Evolutionary conservation across 1,140 invertebrate species (phyloP), one percentile per base, ranked within the genome.

Genomic region (Bombus impatiens): DNA sequence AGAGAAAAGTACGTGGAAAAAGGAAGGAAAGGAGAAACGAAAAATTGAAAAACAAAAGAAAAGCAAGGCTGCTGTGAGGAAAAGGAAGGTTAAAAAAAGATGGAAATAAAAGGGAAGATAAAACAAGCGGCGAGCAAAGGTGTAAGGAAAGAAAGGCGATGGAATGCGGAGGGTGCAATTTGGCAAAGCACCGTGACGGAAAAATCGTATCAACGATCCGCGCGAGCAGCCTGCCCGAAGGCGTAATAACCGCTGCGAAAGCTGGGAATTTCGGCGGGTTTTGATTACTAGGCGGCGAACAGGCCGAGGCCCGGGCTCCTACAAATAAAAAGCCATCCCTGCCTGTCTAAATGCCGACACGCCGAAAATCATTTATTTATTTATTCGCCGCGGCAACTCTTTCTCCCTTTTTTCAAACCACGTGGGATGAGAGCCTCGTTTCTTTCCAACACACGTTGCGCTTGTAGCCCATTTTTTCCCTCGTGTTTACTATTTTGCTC

Each of bases 131-230:
- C 32, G 68, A 62, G 75, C 40, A 57, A 76, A 77, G 82, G 47
- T 78, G 78, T 42, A 70, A 74, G 86, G 59, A 35, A 68, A 71
- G 72, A 47, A 78, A 71, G 77, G 76, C 15, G 25, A 15, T 70
- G 67, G 86, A 84, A 78, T 81, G 85, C 74, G 42, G 79, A 76
- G 82, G 78, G 65, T 74, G 80, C 87, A 74, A 87, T 89, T 86
- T 78, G 83, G 62, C 78, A 79, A 89, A 89, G 86, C 84, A 85
- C 84, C 88, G 88, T 85, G 83, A 86, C 85, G 79, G 79, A 86
- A 86, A 86, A 86, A 83, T 83, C 85, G 85, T 86, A 86, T 86
- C 85, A 82, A 86, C 82, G 87, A 85, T 57, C 35, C 44, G 78
- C 53, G 83, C 67, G 77, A 59, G 77, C 77, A 62, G 40, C n/a